A percentile compares a stretch with the other conserved stretches of the same genome.
Evolutionary conservation across 2,113 vertebrate species (phyloP).

Genomic region (Mustelus asterias): DNA sequence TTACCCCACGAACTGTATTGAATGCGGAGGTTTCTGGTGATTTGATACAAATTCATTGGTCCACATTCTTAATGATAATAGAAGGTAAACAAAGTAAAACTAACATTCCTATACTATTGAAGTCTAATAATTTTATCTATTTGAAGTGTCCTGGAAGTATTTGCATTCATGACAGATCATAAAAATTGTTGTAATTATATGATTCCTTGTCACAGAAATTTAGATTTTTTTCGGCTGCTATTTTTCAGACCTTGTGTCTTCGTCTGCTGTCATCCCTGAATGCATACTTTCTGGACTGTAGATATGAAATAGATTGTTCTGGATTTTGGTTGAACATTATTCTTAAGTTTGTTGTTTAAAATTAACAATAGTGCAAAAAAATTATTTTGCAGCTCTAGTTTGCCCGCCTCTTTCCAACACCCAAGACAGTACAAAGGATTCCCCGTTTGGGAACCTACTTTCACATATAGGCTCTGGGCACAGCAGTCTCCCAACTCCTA

Average conservation of each 20-base stretch:
- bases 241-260: not conserved
- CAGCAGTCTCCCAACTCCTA: conserved; percentile 53
- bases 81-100: not conserved
- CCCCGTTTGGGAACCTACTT: conserved; percentile 73
- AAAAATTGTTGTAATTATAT: not conserved
- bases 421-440: conserved; percentile 80
- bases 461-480: conserved; percentile 66
- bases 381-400: conserved; percentile 63
- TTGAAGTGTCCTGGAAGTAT: not conserved
- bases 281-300: not conserved
- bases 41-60: not conserved
- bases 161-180: not conserved
- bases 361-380: not conserved
- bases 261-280: not conserved
- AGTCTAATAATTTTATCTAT: not conserved
- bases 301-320: not conserved
- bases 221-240: not conserved
- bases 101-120: not conserved
- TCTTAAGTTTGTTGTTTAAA: conserved; percentile 8
- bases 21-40: not conserved
- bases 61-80: not conserved
- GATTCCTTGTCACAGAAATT: not conserved
- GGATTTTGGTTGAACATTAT: not conserved
- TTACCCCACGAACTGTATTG: not conserved
- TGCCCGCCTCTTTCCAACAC: conserved; percentile 69